Evolutionary conservation across 2,888 invertebrate genomes (phyloP), one percentile per base, ranked within the genome.

Genomic region (Mythimna loreyi): DNA sequence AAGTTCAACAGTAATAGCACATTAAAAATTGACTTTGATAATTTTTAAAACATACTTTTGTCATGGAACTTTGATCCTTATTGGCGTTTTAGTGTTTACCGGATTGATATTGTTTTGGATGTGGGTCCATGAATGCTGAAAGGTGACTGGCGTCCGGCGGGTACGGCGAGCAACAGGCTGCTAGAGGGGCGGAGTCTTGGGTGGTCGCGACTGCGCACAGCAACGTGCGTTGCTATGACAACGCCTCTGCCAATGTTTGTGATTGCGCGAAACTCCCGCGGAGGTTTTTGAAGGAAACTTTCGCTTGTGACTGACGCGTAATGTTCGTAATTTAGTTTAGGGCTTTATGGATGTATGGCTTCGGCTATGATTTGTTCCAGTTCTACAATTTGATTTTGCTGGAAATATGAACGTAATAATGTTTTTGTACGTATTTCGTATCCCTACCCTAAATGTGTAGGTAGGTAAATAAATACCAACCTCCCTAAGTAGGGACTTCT

Each of bases 231-330:
- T 93, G 89, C 91, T 89, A 95, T 96, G 93, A 89, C 90, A 82
- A 96, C 96, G 92, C 92, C 93, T 93, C 91, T 92, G 90, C 87
- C 82, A 81, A 70, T 95, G 94, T 94, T 95, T 94, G 92, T 94
- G 92, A 93, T 92, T 89, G 87, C 89, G 81, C 72, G 83, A 86
- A 86, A 88, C 82, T 82, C 71, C 81, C 72, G 86, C 78, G 83
- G 81, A 87, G 88, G 85, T 87, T 87, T 87, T 85, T 83, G 82
- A 87, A 89, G 87, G 87, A 87, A 92, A 92, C 88, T 92, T 91
- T 88, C 66, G 72, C 63, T 66, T 81, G 84, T 90, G 92, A 92
- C 92, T 91, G 93, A 92, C 89, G 86, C 78, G 86, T 86, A 86
- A 89, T 87, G 80, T 85, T 89, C 87, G 87, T 92, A 90, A 87